Evolutionary conservation across 1,140 invertebrate genomes (phyloP).

Genomic region (Anadara kagoshimensis): DNA sequence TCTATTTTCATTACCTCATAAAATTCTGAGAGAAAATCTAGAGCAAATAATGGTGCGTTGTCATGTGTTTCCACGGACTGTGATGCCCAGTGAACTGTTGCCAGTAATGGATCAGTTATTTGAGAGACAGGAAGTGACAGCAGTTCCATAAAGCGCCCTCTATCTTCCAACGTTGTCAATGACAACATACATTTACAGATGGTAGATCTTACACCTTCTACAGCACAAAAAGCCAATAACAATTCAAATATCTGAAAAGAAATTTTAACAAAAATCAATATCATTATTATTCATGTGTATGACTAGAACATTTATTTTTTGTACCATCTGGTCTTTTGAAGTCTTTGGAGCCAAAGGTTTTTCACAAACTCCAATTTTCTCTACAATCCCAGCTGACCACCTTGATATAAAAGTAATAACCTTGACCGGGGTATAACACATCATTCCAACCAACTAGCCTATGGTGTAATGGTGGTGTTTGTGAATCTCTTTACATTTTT

Average conservation of each 20-base stretch:
- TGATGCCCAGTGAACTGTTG: conserved; percentile 58
- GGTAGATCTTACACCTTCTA: conserved; percentile 44
- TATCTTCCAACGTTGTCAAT: conserved; percentile 38
- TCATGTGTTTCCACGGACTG: conserved; percentile 49
- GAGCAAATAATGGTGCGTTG: conserved; percentile 49
- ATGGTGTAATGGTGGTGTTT: too few species aligned
- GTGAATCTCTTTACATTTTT: too few species aligned
- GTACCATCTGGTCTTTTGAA: too few species aligned
- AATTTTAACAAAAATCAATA: conserved; percentile 9
- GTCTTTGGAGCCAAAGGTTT: too few species aligned
- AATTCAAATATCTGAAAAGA: conserved; percentile 66
- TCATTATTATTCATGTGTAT: neutral
- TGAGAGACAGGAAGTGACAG: conserved; percentile 39
- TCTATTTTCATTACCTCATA: conserved; percentile 56
- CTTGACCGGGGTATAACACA: too few species aligned
- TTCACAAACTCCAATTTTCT: too few species aligned
- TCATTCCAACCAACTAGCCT: too few species aligned
- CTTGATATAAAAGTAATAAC: too few species aligned
- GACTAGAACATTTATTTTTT: too few species aligned
- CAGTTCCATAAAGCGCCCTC: conserved; percentile 23
- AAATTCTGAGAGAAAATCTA: conserved; percentile 61
- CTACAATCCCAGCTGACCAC: too few species aligned
- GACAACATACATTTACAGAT: conserved; percentile 56
- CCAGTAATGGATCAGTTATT: conserved; percentile 54
- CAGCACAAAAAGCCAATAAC: conserved; percentile 55